Evolutionary conservation across 2,888 invertebrate species (phyloP).

Genomic region (Idaea biselata): DNA sequence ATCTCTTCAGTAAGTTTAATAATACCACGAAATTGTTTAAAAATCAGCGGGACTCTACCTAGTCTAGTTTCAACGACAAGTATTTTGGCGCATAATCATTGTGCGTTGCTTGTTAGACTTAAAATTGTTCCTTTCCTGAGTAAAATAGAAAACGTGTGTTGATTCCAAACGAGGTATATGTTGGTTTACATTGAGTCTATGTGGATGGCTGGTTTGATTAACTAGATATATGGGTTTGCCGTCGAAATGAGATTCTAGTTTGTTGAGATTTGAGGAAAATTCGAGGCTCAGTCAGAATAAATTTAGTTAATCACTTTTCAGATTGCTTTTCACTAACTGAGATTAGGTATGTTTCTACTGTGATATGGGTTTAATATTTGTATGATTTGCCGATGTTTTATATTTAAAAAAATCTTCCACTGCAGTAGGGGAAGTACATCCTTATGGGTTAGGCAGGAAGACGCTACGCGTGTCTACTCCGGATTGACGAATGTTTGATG

Average conservation of each 20-base stretch:
- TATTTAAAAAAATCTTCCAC: too few species aligned
- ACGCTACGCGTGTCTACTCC: too few species aligned
- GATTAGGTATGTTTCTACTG: not conserved
- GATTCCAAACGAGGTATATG: slow-evolving; percentile 9
- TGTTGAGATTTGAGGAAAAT: not conserved
- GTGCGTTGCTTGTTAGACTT: slow-evolving; percentile 13
- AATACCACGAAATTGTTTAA: too few species aligned
- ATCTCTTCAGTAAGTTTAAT: too few species aligned
- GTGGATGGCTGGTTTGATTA: not conserved
- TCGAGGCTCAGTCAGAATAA: not conserved
- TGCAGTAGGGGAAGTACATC: too few species aligned
- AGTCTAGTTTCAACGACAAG: not conserved
- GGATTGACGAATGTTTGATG: too few species aligned
- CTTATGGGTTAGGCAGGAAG: too few species aligned
- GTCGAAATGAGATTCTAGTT: not conserved
- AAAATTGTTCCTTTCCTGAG: slow-evolving; percentile 22
- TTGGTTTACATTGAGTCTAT: not conserved
- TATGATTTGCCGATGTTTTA: too few species aligned
- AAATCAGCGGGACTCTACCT: not conserved
- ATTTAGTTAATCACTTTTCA: not conserved
- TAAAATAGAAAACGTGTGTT: slow-evolving; percentile 28
- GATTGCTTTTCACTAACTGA: not conserved
- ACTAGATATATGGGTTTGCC: not conserved
- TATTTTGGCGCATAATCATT: not conserved
- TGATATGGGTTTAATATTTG: too few species aligned